These are phyloP conservation scores for Bufo bufo DNA, from an alignment of 2,113 vertebrate genomes.

Conservation along the genomic window DNA sequence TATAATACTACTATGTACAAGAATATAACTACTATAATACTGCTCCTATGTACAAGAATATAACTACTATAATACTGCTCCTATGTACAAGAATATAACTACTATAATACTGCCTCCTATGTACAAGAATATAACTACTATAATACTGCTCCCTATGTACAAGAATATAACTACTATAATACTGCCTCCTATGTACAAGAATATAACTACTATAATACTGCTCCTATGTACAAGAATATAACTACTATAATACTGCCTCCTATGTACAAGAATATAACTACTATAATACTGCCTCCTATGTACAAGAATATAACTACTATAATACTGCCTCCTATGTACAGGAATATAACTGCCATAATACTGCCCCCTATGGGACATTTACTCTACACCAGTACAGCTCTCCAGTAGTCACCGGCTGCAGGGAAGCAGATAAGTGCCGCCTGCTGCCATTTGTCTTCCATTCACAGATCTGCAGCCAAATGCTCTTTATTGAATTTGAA, in stretches of 20 bases:
- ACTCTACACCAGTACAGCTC: no score
- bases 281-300: not conserved
- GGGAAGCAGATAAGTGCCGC: no score
- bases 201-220: constrained; percentile 2
- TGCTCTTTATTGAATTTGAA: constrained; percentile 27
- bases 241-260: constrained; percentile 11
- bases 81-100: constrained; percentile 21
- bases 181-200: not conserved
- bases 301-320: not conserved
- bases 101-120: constrained; percentile 19
- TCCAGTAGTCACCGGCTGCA: no score
- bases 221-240: constrained; percentile 9
- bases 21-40: constrained; percentile 25
- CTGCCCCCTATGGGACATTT: no score
- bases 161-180: constrained; percentile 15
- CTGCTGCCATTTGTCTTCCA: no score
- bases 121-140: constrained; percentile 19
- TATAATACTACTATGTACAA: not conserved
- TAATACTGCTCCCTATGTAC: constrained; percentile 1
- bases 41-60: constrained; percentile 12
- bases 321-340: not conserved
- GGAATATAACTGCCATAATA: no score
- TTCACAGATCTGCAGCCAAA: no score
- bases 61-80: constrained; percentile 16
- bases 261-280: constrained; percentile 15